A percentile compares a stretch with the other conserved stretches of the same genome.
These are phyloP conservation scores for Mylabris sibirica DNA, from an alignment of 2,888 invertebrate genomes.

Conservation along the genomic window DNA sequence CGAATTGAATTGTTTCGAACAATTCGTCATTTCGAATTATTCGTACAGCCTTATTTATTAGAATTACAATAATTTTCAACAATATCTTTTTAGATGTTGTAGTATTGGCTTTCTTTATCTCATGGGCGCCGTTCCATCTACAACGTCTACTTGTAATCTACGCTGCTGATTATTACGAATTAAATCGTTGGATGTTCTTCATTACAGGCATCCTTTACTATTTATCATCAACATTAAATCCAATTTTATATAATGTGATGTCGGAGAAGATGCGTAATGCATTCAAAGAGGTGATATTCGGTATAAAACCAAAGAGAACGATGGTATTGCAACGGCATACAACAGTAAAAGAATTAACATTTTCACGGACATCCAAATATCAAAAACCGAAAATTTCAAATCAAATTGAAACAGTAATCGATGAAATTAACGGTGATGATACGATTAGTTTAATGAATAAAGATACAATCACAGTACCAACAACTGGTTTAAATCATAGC, in stretches of 20 bases:
- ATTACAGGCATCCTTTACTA: conserved; percentile 84
- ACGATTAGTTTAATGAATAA: conserved; percentile 26
- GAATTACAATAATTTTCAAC: not conserved
- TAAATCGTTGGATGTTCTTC: conserved; percentile 82
- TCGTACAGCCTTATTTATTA: no score
- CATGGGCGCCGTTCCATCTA: conserved; percentile 96
- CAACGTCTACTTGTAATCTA: conserved; percentile 87
- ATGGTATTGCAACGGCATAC: conserved; percentile 67
- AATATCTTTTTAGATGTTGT: conserved; percentile 75
- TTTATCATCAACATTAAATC: conserved; percentile 81
- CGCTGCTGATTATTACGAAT: conserved; percentile 70
- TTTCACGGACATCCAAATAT: conserved; percentile 49
- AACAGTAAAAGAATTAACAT: conserved; percentile 68
- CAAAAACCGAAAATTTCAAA: conserved; percentile 18
- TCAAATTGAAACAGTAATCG: conserved; percentile 21
- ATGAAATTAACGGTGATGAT: conserved; percentile 27
- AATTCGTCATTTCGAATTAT: no score
- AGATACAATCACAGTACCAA: conserved; percentile 25
- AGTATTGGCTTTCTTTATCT: conserved; percentile 91
- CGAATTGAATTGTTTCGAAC: no score
- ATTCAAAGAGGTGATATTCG: conserved; percentile 78
- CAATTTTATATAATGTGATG: conserved; percentile 88
- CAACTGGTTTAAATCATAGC: conserved; percentile 24
- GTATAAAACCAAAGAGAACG: conserved; percentile 62
- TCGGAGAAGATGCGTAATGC: conserved; percentile 76